Conservation (phyloP, 2,113 vertebrate species). For the Danionella cerebrum region DNA sequence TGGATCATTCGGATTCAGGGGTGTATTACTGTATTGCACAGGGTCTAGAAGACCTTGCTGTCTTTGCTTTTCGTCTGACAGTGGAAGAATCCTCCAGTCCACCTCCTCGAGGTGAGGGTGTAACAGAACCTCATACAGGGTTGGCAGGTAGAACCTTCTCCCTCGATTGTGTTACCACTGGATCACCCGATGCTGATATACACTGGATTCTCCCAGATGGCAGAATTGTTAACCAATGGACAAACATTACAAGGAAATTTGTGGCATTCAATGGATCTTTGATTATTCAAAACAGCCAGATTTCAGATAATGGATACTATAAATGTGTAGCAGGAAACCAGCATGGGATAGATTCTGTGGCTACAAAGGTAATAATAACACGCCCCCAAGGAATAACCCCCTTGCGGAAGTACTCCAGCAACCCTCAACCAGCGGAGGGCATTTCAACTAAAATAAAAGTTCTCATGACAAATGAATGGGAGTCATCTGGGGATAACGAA, state of each 20-base stretch:
- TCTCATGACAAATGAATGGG: constrained; percentile 51
- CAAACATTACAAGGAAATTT: constrained; percentile 59
- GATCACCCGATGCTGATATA: constrained; percentile 73
- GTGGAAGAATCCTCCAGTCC: constrained; percentile 65
- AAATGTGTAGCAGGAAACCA: constrained; percentile 78
- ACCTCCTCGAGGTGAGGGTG: constrained; percentile 41
- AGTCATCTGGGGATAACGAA: constrained; percentile 64
- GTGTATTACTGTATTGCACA: constrained; percentile 74
- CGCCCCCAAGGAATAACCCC: constrained; percentile 51
- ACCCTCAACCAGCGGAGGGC: constrained; percentile 62
- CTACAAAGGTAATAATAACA: constrained; percentile 59
- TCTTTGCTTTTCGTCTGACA: constrained; percentile 57
- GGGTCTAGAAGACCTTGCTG: constrained; percentile 62
- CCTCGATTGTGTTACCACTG: constrained; percentile 64
- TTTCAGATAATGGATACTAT: constrained; percentile 74
- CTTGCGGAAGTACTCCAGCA: constrained; percentile 55
- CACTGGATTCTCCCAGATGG: constrained; percentile 78
- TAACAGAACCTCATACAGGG: constrained; percentile 47
- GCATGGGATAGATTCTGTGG: constrained; percentile 68
- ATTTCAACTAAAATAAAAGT: constrained; percentile 53
- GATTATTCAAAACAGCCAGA: constrained; percentile 58
- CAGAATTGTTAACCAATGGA: constrained; percentile 49
- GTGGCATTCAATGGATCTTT: constrained; percentile 70
- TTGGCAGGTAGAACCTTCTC: constrained; percentile 56
- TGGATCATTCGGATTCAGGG: constrained; percentile 66